phyloP scores from a whole-genome alignment of 2,888 invertebrate species.

The Scaptomyza parva region DNA sequence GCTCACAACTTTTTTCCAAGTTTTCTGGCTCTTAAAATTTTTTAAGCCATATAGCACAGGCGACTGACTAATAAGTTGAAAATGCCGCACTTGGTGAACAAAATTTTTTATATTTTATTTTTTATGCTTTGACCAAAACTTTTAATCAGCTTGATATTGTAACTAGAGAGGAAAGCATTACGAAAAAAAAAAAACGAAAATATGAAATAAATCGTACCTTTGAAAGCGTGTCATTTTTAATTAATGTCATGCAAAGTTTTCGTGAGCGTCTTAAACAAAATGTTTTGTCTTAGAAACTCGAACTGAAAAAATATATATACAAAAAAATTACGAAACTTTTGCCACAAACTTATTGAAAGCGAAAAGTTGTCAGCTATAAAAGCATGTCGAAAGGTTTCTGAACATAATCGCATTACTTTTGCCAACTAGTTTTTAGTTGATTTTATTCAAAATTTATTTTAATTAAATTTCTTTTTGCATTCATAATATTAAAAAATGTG shows the following conservation, averaged over 20 bases:
- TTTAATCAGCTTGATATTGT: slow-evolving; percentile 75
- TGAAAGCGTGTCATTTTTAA: slow-evolving; percentile 57
- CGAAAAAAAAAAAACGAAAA: slow-evolving; percentile 24
- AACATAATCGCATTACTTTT: slow-evolving; percentile 7
- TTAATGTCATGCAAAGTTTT: slow-evolving; percentile 62
- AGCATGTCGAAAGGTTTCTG: neutral
- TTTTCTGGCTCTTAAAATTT: slow-evolving; percentile 21
- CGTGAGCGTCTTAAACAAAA: slow-evolving; percentile 37
- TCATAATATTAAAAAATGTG: slow-evolving; percentile 12
- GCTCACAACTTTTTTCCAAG: slow-evolving; percentile 40
- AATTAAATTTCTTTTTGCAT: slow-evolving; percentile 9
- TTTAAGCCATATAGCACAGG: slow-evolving; percentile 44
- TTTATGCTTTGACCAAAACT: slow-evolving; percentile 63
- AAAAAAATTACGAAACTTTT: slow-evolving; percentile 12
- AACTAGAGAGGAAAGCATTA: slow-evolving; percentile 31
- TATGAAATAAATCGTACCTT: slow-evolving; percentile 32
- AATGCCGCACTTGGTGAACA: slow-evolving; percentile 47
- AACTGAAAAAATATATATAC: slow-evolving; percentile 18
- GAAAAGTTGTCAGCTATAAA: slow-evolving; percentile 41
- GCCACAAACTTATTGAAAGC: slow-evolving; percentile 42
- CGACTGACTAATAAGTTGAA: slow-evolving; percentile 69
- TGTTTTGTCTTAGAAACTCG: slow-evolving; percentile 52
- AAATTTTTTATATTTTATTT: slow-evolving; percentile 16
- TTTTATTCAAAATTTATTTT: neutral
- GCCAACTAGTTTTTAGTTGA: slow-evolving; percentile 1